These are phyloP conservation scores for Dasypus novemcinctus DNA, from an alignment of 2,113 vertebrate species.

Conservation along the genomic window DNA sequence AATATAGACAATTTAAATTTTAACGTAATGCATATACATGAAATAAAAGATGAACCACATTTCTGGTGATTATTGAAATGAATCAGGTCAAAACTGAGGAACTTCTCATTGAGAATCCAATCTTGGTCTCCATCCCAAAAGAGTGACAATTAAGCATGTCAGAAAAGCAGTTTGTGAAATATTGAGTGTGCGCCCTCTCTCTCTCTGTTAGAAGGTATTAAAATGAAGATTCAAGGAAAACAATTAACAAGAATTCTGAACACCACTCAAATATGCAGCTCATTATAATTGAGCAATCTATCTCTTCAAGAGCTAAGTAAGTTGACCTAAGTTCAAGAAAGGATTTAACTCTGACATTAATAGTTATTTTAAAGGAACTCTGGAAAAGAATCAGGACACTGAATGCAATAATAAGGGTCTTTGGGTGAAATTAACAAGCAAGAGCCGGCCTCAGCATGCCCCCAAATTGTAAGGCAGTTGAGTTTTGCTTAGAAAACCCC, in stretches of 20 bases:
- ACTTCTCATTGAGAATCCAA: not conserved
- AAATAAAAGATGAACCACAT: not conserved
- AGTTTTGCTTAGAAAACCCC: not conserved
- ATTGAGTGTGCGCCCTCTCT: not conserved
- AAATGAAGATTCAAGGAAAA: not conserved
- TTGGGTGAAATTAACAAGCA: not conserved
- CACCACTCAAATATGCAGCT: constrained; percentile 19
- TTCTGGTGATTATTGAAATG: constrained; percentile 9
- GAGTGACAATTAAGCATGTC: constrained; percentile 40
- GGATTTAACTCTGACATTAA: constrained; percentile 70
- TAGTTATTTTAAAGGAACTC: constrained; percentile 43
- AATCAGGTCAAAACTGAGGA: constrained; percentile 22
- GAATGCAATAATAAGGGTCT: not conserved
- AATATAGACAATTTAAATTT: constrained; percentile 18
- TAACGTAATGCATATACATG: constrained; percentile 32
- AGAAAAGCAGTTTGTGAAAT: constrained; percentile 43
- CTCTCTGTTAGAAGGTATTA: not conserved
- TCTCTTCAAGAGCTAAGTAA: constrained; percentile 71
- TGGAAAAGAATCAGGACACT: not conserved
- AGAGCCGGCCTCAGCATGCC: not conserved
- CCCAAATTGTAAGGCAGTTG: not conserved
- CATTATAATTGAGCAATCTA: not conserved
- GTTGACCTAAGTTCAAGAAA: constrained; percentile 70
- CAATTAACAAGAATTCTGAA: constrained; percentile 43
- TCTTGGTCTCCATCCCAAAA: not conserved